Evolutionary conservation across 2,797 vertebrate species (phyloP).

Genomic region (Chiloscyllium punctatum): DNA sequence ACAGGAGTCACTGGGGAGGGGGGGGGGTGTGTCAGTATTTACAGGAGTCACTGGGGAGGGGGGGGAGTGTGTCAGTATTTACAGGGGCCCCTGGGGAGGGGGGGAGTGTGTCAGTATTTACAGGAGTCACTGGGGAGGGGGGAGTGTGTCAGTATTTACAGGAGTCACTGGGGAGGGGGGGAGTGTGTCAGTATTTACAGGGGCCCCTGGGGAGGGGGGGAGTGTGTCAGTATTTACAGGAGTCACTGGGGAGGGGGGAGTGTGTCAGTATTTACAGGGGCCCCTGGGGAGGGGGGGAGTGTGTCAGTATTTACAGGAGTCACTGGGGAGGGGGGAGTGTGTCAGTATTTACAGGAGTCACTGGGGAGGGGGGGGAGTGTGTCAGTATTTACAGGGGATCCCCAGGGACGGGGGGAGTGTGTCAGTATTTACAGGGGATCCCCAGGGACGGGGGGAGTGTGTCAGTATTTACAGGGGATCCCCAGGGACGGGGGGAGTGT

Average conservation of each 20-base stretch:
- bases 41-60: not conserved
- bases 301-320: conserved; percentile 39
- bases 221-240: too few species aligned
- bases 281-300: conserved; percentile 1
- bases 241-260: not conserved
- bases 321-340: not conserved
- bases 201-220: not conserved
- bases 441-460: conserved; percentile 28
- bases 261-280: not conserved
- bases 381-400: conserved; percentile 39
- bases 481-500: not conserved
- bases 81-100: not conserved
- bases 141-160: not conserved
- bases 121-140: too few species aligned
- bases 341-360: not conserved
- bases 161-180: not conserved
- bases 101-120: too few species aligned
- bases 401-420: not conserved
- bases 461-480: conserved; percentile 39
- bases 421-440: not conserved
- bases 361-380: conserved; percentile 28
- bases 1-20: too few species aligned
- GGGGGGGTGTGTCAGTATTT: not conserved
- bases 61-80: conserved; percentile 43
- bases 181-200: conserved; percentile 41